A percentile compares a stretch with the other conserved stretches of the same genome.
Evolutionary conservation across 2,797 vertebrate species (phyloP).

Genomic region (Coregonus sp.): DNA sequence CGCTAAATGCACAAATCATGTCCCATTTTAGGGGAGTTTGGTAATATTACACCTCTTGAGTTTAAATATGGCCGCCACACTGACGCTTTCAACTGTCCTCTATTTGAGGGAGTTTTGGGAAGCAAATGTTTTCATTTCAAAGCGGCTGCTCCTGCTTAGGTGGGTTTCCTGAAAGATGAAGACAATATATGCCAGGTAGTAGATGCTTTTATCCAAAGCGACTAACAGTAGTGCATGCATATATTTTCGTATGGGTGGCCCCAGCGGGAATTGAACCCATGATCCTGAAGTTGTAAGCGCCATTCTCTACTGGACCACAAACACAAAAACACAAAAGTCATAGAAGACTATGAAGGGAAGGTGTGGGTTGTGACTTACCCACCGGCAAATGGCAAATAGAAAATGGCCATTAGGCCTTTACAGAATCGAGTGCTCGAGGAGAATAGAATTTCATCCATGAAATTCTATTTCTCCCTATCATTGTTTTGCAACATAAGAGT

Average conservation of each 20-base stretch:
- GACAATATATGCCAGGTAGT: slow-evolving; percentile 37
- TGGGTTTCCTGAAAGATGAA: not conserved
- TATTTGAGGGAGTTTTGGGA: slow-evolving; percentile 18
- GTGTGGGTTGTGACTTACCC: slow-evolving; percentile 47
- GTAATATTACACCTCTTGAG: not conserved
- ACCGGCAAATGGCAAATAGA: slow-evolving; percentile 47
- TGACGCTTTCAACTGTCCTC: slow-evolving; percentile 17
- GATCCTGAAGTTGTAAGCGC: too few species aligned
- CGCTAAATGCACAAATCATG: not conserved
- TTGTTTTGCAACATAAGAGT: slow-evolving; percentile 40
- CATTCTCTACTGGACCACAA: too few species aligned
- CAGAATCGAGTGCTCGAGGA: slow-evolving; percentile 58
- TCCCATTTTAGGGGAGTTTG: not conserved
- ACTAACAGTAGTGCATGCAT: too few species aligned
- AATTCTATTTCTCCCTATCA: slow-evolving; percentile 45
- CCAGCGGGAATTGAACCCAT: too few species aligned
- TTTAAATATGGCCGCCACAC: not conserved
- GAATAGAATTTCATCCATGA: slow-evolving; percentile 71
- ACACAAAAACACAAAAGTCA: slow-evolving; percentile 24
- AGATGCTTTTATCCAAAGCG: too few species aligned
- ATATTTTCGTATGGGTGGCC: too few species aligned
- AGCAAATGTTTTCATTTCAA: slow-evolving; percentile 11
- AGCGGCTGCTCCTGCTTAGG: slow-evolving; percentile 16
- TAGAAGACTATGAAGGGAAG: slow-evolving; percentile 33
- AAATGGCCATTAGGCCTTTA: slow-evolving; percentile 55